A percentile compares a stretch with the other conserved stretches of the same genome.
Evolutionary conservation across 2,888 invertebrate species (phyloP).

Genomic region (Parapristionchus giblindavisi): DNA sequence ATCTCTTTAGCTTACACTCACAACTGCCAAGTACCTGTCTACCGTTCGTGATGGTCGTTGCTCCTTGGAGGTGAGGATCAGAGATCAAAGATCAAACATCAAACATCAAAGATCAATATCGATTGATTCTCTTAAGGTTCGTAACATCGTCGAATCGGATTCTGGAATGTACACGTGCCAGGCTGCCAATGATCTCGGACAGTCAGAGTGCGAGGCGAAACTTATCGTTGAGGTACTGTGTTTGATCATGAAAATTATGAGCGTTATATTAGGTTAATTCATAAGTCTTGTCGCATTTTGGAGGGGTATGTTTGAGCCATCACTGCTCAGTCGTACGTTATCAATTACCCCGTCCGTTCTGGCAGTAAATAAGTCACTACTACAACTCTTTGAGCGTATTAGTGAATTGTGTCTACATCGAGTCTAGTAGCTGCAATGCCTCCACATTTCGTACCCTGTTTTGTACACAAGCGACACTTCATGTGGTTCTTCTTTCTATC

Average conservation of each 20-base stretch:
- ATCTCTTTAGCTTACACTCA: slow-evolving; percentile 53
- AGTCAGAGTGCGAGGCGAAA: slow-evolving; percentile 79
- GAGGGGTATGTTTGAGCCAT: neutral
- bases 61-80: slow-evolving; percentile 74
- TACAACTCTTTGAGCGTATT: too few relatives aligned
- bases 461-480: too few relatives aligned
- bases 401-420: too few relatives aligned
- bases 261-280: neutral
- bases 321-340: neutral
- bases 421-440: too few relatives aligned
- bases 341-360: too few relatives aligned
- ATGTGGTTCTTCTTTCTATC: too few relatives aligned
- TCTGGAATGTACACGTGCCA: slow-evolving; percentile 84
- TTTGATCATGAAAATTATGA: neutral
- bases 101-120: neutral
- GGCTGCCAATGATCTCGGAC: slow-evolving; percentile 84
- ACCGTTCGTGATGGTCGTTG: slow-evolving; percentile 60
- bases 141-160: slow-evolving; percentile 89
- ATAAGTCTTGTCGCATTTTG: neutral
- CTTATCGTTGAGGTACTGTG: slow-evolving; percentile 49
- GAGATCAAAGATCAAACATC: neutral
- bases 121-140: slow-evolving; percentile 72
- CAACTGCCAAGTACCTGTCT: slow-evolving; percentile 69
- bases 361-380: too few relatives aligned
- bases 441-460: too few relatives aligned